These are phyloP conservation scores for Elgaria multicarinata DNA, from an alignment of 2,113 vertebrate species.

Conservation along the genomic window DNA sequence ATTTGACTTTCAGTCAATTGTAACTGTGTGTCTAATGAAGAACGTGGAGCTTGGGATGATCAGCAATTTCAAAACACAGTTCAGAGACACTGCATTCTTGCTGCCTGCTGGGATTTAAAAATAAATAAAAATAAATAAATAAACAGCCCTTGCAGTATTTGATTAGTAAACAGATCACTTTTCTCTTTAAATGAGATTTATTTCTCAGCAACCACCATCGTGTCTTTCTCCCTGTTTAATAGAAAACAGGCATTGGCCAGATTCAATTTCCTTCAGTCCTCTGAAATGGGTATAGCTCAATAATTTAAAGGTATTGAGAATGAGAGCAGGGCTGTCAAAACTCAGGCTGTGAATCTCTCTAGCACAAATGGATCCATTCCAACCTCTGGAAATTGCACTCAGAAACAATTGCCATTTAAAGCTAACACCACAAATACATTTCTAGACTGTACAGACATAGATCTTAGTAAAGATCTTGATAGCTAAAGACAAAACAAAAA, in stretches of 20 bases:
- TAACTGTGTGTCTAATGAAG: constrained; percentile 18
- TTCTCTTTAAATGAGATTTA: constrained; percentile 22
- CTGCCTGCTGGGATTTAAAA: constrained; percentile 27
- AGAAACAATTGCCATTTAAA: background rate
- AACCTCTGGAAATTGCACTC: background rate
- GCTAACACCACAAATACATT: background rate
- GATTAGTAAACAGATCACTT: background rate
- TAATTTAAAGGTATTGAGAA: constrained; percentile 6
- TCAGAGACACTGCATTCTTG: constrained; percentile 5
- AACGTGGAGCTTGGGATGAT: background rate
- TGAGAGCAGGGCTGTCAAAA: background rate
- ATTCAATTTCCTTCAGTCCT: constrained; percentile 14
- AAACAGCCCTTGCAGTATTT: background rate
- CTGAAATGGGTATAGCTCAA: constrained; percentile 24
- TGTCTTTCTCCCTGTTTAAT: background rate
- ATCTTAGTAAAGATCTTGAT: background rate
- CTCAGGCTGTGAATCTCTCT: background rate
- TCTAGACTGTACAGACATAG: background rate
- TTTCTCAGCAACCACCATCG: background rate
- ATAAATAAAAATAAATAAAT: background rate
- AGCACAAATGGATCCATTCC: constrained; percentile 1
- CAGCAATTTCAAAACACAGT: constrained; percentile 30
- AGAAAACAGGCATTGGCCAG: constrained; percentile 2
- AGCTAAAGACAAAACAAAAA: background rate
- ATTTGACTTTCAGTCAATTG: constrained; percentile 27